These are phyloP conservation scores for Phrynocephalus guinanensis DNA, from an alignment of 2,797 vertebrate genomes.

Conservation along the genomic window DNA sequence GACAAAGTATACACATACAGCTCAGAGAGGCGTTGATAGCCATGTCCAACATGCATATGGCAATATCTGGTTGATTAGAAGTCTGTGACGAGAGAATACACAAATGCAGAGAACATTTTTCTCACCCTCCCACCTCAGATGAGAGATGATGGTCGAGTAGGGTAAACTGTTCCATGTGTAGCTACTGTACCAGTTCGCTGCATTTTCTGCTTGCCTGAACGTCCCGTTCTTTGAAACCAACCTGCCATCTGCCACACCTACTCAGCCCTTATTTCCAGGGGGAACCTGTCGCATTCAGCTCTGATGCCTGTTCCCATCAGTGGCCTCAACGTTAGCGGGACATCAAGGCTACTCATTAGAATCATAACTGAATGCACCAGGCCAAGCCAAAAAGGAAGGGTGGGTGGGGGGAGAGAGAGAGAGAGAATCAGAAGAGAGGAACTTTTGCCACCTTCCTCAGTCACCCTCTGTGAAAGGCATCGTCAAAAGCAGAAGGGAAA, in stretches of 20 bases:
- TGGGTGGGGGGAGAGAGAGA: too few species aligned
- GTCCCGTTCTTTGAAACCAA: not conserved
- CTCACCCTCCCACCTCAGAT: constrained; percentile 72
- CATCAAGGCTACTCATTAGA: not conserved
- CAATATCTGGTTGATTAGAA: constrained; percentile 40
- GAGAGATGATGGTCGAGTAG: constrained; percentile 74
- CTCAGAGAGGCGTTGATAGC: constrained; percentile 3
- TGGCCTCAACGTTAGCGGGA: not conserved
- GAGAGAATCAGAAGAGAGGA: fast-evolving
- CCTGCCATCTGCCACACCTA: not conserved
- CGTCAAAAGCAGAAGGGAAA: not conserved
- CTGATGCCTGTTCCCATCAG: not conserved
- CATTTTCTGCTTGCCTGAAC: not conserved
- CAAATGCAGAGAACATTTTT: constrained; percentile 51
- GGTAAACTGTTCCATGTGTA: constrained; percentile 83
- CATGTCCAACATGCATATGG: constrained; percentile 61
- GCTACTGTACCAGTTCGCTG: constrained; percentile 17
- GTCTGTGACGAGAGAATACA: constrained; percentile 63
- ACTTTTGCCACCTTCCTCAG: not conserved
- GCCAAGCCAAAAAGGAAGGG: constrained; percentile 2
- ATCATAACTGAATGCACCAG: not conserved
- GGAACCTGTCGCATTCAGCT: not conserved
- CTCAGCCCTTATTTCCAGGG: not conserved
- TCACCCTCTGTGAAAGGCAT: not conserved
- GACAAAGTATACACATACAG: constrained; percentile 3